Evolutionary conservation across 2,888 invertebrate genomes (phyloP), one percentile per base, ranked within the genome.

Genomic region (Cataglyphis rosenhaueri): DNA sequence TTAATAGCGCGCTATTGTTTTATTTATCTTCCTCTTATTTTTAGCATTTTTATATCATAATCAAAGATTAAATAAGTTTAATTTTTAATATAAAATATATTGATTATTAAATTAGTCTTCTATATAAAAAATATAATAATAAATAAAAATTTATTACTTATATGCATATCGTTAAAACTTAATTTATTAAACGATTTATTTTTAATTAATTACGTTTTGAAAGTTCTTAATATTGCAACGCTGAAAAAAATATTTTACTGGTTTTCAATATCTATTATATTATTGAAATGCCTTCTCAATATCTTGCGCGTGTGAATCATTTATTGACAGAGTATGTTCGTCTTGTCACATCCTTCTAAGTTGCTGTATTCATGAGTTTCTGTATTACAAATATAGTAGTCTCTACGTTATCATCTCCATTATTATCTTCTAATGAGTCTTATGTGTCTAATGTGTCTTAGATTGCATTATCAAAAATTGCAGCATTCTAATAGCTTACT

Each of bases 301-400:
- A 61, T 38, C 18, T 25, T 38, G n/a, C 38, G 29, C 38, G 18
- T 29, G 38, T 38, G 8, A 61, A 73, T 3, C 15, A 15, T 61
- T 73, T 73, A 61, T 73, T 41, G 12, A n/a, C 12, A 32, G 29
- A 41, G 3, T n/a, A 21, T 21, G 41, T 57, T 57, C 55, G 35
- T 71, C 41, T 32, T 73, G 41, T 15, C 41, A 59, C 4, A 73
- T 55, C 48, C n/a, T 52, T 21, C 35, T 71, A 38, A 57, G 55
- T 55, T 71, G 55, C 32, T 18, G 38, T 70, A 55, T 73, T 73
- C 38, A 73, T 38, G n/a, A 59, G 41, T 73, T 73, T n/a, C 29
- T 32, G 3, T 61, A 29, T 61, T n/a, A 73, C 41, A 61, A 73
- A 73, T 73, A 29, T 32, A 32, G 29, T n/a, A 61, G 61, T n/a